Evolutionary conservation across 2,113 vertebrate species (phyloP), one percentile per base, ranked within the genome.

Genomic region (Lipotes vexillifer): DNA sequence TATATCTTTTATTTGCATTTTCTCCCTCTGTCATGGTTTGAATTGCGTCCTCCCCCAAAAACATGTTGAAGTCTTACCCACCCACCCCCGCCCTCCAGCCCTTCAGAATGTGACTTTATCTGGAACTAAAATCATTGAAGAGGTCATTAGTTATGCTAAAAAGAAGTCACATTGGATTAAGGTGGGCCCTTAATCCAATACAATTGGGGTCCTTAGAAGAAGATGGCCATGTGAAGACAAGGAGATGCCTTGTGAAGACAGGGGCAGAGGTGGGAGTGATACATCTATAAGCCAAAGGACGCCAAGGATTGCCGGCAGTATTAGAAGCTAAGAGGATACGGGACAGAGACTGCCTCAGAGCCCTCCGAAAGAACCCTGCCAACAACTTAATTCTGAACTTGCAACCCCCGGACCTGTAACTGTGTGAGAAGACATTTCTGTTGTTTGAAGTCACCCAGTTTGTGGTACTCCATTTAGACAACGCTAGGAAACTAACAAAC

Each of bases 61-160:
- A 36, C 44, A 57, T 25, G 36, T 13, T 90, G 59, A 55, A 75
- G 23, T 90, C 77, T 25, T 65, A 55, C 18, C 38, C n/a, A n/a
- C n/a, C n/a, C n/a, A n/a, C n/a, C 12, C 27, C 12, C 2, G 1
- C 17, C 9, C 15, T 23, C 44, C 5, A 12, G 10, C 52, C 6
- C n/a, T 65, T 94, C 41, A 57, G n/a, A 83, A 71, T 20, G 31
- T 71, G 41, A 46, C 57, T 71, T 63, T 77, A 38, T 92, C 88
- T 38, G 23, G 52, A 92, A 69, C 2, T 31, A 72, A 8, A 46
- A 71, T 95, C 57, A 66, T 6, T 72, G 20, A 8, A 65, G 44
- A 84, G 69, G 7, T 18, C n/a, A 83, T 82, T 72, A 55, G 36
- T 55, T 92, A 88, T 44, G 23, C 5, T 25, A 65, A 78, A 92